Evolutionary conservation across 64 coral and sea anemone species (phyloP).

Genomic region (Trachythela sp.): DNA sequence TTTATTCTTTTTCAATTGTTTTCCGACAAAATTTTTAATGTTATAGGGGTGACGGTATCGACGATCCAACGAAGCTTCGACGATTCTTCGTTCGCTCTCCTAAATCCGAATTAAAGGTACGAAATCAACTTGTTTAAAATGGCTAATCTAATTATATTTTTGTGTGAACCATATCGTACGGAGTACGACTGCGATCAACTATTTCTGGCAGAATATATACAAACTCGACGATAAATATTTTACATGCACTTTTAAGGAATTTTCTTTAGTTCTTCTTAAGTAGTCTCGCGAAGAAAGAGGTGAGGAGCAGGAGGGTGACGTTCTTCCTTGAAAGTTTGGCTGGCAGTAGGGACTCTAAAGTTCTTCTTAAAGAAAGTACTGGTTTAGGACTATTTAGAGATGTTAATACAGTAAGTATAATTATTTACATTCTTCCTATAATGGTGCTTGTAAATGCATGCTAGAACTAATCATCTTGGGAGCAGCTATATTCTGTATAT

Average conservation of each 20-base stretch:
- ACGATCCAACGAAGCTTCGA: no score
- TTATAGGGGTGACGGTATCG: neutral
- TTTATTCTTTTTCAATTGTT: neutral
- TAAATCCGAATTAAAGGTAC: neutral
- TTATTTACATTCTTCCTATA: no score
- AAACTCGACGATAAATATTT: neutral
- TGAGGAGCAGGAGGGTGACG: neutral
- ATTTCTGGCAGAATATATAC: neutral
- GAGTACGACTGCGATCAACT: neutral
- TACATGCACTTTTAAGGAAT: neutral
- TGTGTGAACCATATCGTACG: neutral
- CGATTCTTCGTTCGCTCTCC: no score
- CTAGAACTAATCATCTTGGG: neutral
- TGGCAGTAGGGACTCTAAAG: no score
- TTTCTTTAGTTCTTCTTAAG: neutral
- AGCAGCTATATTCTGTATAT: neutral
- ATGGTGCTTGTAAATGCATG: neutral
- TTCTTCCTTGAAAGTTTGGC: no score
- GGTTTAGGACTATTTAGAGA: no score
- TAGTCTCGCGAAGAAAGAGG: neutral
- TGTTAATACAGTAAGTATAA: no score
- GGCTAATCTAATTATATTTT: neutral
- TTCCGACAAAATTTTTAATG: neutral
- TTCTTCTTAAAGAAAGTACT: no score
- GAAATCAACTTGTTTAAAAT: neutral